Percentiles rank a stretch among this genome's conserved stretches.
These are phyloP conservation scores for Mola mola DNA, from an alignment of 2,113 vertebrate genomes.

Conservation along the genomic window DNA sequence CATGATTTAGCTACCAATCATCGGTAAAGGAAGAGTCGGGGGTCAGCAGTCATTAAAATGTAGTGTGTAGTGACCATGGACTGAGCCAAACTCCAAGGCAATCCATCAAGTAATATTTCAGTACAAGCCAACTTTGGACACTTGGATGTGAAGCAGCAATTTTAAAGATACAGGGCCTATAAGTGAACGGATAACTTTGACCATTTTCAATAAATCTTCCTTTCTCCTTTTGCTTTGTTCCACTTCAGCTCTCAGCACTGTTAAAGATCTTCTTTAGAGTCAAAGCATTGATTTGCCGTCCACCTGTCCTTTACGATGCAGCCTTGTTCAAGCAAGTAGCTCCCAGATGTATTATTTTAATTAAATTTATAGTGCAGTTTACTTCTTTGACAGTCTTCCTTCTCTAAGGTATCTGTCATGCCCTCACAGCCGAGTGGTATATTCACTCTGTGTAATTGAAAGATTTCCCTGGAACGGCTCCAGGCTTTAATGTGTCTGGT, in stretches of 20 bases:
- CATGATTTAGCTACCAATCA: no score
- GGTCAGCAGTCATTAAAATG: no score
- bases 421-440: slow-evolving; percentile 65
- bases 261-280: slow-evolving; percentile 61
- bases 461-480: slow-evolving; percentile 79
- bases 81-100: not conserved
- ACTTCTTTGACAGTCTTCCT: slow-evolving; percentile 75
- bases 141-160: not conserved
- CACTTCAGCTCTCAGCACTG: slow-evolving; percentile 31
- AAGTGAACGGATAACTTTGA: slow-evolving; percentile 11
- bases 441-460: slow-evolving; percentile 84
- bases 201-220: slow-evolving; percentile 28
- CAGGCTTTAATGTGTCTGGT: slow-evolving; percentile 79
- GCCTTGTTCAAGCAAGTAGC: slow-evolving; percentile 62
- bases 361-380: slow-evolving; percentile 84
- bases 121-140: not conserved
- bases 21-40: no score
- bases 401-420: slow-evolving; percentile 79
- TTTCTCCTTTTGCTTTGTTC: slow-evolving; percentile 26
- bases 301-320: slow-evolving; percentile 63
- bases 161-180: not conserved
- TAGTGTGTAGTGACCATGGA: not conserved
- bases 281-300: slow-evolving; percentile 73
- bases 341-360: slow-evolving; percentile 82
- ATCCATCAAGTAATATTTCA: not conserved